Evolutionary conservation across 2,888 invertebrate genomes (phyloP).

Genomic region (Morpho helenor): DNA sequence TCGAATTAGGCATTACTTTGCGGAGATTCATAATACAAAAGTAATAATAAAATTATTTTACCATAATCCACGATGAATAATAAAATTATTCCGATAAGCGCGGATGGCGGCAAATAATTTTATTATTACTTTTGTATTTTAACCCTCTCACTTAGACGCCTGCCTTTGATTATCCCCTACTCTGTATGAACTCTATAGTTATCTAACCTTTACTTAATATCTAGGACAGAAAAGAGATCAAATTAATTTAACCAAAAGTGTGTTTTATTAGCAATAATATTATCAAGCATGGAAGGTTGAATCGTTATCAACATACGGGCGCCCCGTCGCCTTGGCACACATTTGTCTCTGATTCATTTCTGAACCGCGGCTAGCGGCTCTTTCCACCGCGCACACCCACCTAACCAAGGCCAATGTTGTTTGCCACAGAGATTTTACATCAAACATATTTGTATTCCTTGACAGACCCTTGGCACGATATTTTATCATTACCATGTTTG

Average conservation of each 20-base stretch:
- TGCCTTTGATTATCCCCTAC: background rate
- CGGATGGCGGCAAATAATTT: too few relatives aligned
- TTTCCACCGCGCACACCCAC: constrained; percentile 51
- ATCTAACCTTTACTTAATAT: background rate
- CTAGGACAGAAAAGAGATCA: background rate
- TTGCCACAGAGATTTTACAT: constrained; percentile 36
- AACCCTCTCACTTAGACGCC: too few relatives aligned
- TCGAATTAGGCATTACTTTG: too few relatives aligned
- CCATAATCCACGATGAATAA: too few relatives aligned
- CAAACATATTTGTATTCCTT: constrained; percentile 19
- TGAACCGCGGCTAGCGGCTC: constrained; percentile 31
- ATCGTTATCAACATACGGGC: constrained; percentile 69
- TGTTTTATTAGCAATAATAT: constrained; percentile 24
- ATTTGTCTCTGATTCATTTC: constrained; percentile 46
- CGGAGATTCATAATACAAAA: too few relatives aligned
- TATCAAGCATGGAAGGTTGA: constrained; percentile 47
- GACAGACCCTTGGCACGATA: constrained; percentile 20
- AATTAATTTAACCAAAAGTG: background rate
- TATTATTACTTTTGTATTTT: too few relatives aligned
- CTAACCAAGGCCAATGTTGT: constrained; percentile 52
- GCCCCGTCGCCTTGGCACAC: constrained; percentile 59
- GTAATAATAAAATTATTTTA: too few relatives aligned
- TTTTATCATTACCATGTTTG: constrained; percentile 11
- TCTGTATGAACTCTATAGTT: background rate
- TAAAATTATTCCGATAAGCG: too few relatives aligned